Conservation (phyloP, 2,113 vertebrate genomes). For the Apodemus speciosus region DNA sequence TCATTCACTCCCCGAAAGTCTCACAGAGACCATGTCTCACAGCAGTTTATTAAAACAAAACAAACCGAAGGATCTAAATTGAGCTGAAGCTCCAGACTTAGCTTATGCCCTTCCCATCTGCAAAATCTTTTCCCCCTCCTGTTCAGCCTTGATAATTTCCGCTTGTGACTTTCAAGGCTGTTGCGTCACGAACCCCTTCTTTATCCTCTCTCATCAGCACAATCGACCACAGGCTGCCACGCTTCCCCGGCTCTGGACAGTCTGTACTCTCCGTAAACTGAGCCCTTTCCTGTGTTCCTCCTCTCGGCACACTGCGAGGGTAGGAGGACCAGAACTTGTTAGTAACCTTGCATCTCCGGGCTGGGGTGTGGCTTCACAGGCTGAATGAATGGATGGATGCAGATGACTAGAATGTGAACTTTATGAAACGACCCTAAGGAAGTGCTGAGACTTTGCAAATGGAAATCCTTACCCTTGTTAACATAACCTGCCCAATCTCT, state of each 20-base stretch:
- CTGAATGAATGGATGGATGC: neutral
- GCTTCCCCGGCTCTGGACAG: neutral
- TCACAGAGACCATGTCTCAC: neutral
- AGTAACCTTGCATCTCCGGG: neutral
- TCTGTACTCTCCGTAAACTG: neutral
- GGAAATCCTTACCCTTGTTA: slow-evolving; percentile 20
- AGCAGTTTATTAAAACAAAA: neutral
- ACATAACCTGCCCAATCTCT: slow-evolving; percentile 15
- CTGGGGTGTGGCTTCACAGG: neutral
- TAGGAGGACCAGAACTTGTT: neutral
- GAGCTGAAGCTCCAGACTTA: neutral
- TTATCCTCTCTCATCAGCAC: neutral
- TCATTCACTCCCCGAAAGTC: neutral
- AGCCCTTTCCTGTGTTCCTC: neutral
- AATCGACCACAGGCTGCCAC: neutral
- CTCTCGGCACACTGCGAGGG: neutral
- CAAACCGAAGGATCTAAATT: neutral
- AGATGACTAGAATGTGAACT: neutral
- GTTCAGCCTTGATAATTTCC: neutral
- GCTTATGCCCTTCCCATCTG: neutral
- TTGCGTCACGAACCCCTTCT: neutral
- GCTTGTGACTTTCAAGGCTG: neutral
- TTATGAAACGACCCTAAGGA: neutral
- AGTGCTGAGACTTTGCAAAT: neutral
- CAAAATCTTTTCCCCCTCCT: neutral